phyloP scores from a whole-genome alignment of 2,888 invertebrate species.

The Lathronympha strigana region DNA sequence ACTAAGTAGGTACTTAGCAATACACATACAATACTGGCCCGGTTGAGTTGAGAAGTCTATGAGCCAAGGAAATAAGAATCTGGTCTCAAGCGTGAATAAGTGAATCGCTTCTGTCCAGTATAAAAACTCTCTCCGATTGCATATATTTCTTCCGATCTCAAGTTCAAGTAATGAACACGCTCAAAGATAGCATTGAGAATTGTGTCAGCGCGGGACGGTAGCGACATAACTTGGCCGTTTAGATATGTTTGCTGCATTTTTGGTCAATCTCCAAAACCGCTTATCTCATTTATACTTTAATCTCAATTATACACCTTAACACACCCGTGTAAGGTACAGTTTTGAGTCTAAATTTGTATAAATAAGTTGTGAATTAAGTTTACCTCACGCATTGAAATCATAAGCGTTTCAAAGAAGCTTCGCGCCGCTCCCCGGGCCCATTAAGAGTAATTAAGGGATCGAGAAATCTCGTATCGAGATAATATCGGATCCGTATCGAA shows the following conservation, averaged over 20 bases:
- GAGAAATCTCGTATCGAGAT: constrained; percentile 46
- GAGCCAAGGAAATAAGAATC: neutral
- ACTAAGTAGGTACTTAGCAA: too few species aligned
- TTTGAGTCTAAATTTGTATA: neutral
- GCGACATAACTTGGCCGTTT: constrained; percentile 21
- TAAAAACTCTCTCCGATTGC: neutral
- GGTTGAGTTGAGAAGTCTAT: neutral
- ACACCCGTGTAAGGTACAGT: neutral
- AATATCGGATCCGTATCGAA: constrained; percentile 44
- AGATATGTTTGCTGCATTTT: constrained; percentile 17
- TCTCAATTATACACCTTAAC: constrained; percentile 8
- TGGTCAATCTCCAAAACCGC: neutral
- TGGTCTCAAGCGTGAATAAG: neutral
- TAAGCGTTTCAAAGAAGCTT: constrained; percentile 46
- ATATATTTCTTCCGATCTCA: neutral
- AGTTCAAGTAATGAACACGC: neutral
- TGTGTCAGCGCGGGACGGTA: neutral
- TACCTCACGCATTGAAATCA: constrained; percentile 46
- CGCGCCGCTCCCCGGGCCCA: constrained; percentile 39
- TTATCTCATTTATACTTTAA: neutral
- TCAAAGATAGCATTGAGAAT: neutral
- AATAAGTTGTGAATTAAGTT: constrained; percentile 14
- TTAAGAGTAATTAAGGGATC: constrained; percentile 48
- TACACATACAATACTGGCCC: too few species aligned
- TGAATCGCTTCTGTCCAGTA: neutral